Evolutionary conservation across 2,797 vertebrate genomes (phyloP), one percentile per base, ranked within the genome.

Genomic region (Esox lucius): DNA sequence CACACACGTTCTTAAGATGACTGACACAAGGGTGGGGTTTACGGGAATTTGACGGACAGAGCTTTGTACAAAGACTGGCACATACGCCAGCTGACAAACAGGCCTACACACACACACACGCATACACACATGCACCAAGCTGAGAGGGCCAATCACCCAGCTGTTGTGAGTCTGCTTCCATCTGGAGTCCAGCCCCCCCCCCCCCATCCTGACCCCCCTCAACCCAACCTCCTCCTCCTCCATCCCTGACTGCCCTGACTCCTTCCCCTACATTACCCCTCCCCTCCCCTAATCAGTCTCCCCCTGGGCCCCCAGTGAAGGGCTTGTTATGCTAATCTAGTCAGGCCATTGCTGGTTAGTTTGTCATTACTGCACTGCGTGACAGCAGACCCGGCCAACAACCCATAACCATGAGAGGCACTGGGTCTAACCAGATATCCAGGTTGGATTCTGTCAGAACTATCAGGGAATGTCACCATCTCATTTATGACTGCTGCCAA

Each of bases 81-180:
- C 94, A 91, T 92, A 90, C 90, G 92, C 95, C 95, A 96, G 95
- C 95, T 97, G 96, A 96, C 96, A 95, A 89, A 89, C 59, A 59
- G 61, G 66, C 70, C 22, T 64, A 59, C 72, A 67, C 56, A 72
- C 65, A 76, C 69, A n/a, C 53, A 12, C 72, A 66, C 49, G 69
- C 62, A 77, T 49, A 3, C 31, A 5, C 74, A 74, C 12, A 70
- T 82, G 80, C 80, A 76, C 78, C 79, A 81, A 68, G 83, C 73
- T 80, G 91, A 92, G 92, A 91, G 92, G 94, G 94, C 95, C 84
- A 88, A 88, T 86, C 93, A 91, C 93, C 93, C 96, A 98, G 96
- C 97, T 98, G 97, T 95, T 95, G 92, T 91, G 86, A 93, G 93
- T 94, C 95, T 93, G 94, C 84, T 83, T 96, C 97, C 97, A 98